Percentiles rank a stretch among this genome's conserved stretches.
phyloP scores from a whole-genome alignment of 1,140 invertebrate species.

The Ruditapes philippinarum region DNA sequence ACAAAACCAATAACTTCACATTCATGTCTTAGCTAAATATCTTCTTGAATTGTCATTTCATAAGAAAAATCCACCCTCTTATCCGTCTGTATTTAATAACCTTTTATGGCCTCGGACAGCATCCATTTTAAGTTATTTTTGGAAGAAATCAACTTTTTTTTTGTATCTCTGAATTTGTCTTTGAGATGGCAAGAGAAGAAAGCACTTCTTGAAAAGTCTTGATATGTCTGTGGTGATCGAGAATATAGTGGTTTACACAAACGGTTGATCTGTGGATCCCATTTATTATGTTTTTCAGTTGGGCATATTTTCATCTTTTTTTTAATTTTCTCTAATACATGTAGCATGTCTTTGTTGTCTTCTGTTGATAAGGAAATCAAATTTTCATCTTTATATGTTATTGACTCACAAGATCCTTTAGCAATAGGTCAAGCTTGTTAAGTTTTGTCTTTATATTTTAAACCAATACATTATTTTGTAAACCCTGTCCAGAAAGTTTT shows the following conservation, averaged over 20 bases:
- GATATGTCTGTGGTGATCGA: conserved; percentile 42
- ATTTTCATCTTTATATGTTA: neutral
- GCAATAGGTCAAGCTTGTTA: neutral
- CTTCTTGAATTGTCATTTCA: conserved; percentile 56
- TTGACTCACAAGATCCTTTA: neutral
- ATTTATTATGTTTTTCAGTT: neutral
- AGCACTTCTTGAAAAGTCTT: conserved; percentile 44
- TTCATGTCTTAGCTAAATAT: conserved; percentile 8
- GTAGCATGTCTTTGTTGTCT: neutral
- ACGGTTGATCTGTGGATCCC: conserved; percentile 62
- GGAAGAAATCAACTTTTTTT: conserved; percentile 50
- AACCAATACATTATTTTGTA: conserved; percentile 22
- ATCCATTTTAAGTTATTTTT: conserved; percentile 59
- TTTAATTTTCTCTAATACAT: neutral
- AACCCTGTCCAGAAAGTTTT: neutral
- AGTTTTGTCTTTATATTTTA: neutral
- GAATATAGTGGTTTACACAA: conserved; percentile 60
- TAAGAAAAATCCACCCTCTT: conserved; percentile 46
- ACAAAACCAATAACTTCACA: conserved; percentile 58
- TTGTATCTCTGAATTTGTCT: conserved; percentile 51
- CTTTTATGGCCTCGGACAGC: conserved; percentile 18
- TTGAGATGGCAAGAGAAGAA: conserved; percentile 62
- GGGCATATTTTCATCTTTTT: neutral
- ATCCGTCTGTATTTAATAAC: conserved; percentile 32
- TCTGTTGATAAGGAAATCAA: neutral